phyloP scores from a whole-genome alignment of 2,888 invertebrate genomes.

The Pterobdella sp. region DNA sequence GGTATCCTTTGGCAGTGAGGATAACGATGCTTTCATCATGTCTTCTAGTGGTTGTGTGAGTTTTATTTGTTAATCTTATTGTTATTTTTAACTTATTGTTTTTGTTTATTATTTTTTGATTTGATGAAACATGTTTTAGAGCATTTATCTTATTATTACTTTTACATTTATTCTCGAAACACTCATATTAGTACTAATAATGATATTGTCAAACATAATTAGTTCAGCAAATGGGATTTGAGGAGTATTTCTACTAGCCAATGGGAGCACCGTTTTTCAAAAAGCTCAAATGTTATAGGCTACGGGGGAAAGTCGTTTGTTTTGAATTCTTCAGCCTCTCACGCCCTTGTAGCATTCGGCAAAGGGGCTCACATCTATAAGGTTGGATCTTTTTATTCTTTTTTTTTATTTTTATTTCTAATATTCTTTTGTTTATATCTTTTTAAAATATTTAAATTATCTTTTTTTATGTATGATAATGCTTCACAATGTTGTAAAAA shows the following conservation, averaged over 20 bases:
- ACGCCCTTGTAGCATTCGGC: constrained; percentile 49
- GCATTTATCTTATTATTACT: neutral
- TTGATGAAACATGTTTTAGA: neutral
- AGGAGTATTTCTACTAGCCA: neutral
- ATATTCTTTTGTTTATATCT: constrained; percentile 2
- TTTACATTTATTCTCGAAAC: neutral
- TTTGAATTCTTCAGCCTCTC: constrained; percentile 6
- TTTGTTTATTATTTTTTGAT: too few species aligned
- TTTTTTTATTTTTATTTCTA: neutral
- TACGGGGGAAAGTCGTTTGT: constrained; percentile 50
- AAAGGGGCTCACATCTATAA: constrained; percentile 35
- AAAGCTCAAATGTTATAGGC: constrained; percentile 47
- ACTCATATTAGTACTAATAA: neutral
- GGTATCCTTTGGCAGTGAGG: neutral
- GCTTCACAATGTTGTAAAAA: too few species aligned
- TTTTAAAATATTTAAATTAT: too few species aligned
- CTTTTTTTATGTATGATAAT: too few species aligned
- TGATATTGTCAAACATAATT: neutral
- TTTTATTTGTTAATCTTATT: neutral
- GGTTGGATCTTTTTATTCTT: constrained; percentile 6
- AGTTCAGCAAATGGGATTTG: constrained; percentile 15
- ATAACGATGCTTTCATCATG: neutral
- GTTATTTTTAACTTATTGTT: neutral
- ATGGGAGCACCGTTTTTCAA: neutral
- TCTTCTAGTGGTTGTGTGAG: neutral